These are phyloP conservation scores for Yponomeuta malinellus DNA, from an alignment of 2,888 invertebrate species.

Conservation along the genomic window DNA sequence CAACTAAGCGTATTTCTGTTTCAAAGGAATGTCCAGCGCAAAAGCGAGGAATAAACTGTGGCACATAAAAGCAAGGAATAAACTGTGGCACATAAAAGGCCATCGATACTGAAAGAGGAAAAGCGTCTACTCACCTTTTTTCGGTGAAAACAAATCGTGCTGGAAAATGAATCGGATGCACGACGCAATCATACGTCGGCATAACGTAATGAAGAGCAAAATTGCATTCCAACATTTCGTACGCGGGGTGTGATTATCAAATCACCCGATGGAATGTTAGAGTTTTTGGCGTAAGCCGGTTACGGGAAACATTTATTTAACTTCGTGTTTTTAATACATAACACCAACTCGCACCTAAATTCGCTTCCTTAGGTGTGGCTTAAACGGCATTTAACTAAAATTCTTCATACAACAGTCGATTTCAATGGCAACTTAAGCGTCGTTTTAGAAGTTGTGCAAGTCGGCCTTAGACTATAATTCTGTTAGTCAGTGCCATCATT, in stretches of 20 bases:
- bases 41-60: not conserved
- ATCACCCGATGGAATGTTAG: not conserved
- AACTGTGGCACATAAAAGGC: not conserved
- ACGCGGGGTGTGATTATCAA: not conserved
- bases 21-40: no score
- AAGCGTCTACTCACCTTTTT: not conserved
- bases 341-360: no score
- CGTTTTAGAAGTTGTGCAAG: no score
- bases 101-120: not conserved
- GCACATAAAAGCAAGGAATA: not conserved
- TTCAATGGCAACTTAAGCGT: no score
- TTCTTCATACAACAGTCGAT: no score
- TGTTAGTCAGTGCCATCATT: no score
- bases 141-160: not conserved
- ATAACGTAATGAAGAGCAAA: not conserved
- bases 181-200: not conserved
- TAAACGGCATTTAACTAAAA: no score
- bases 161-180: not conserved
- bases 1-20: no score
- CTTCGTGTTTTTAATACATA: not conserved
- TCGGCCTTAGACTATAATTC: no score
- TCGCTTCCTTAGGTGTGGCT: no score
- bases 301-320: not conserved
- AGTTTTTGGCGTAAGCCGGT: not conserved
- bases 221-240: not conserved